Conservation (phyloP, 1,140 invertebrate species). For the Probaryconus sp. region DNA sequence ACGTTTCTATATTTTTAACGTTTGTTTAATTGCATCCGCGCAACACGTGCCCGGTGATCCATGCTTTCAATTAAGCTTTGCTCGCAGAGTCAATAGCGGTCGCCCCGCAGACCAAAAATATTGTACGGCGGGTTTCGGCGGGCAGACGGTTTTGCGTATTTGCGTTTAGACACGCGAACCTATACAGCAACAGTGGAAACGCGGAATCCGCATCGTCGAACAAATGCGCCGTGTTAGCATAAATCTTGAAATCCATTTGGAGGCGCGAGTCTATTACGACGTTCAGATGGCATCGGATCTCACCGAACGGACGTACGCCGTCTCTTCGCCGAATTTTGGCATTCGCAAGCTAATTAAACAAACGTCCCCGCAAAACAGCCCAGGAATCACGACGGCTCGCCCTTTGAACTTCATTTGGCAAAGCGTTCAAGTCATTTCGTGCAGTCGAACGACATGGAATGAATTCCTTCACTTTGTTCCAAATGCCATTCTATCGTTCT, state of each 20-base stretch:
- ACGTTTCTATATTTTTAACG: conserved; percentile 34
- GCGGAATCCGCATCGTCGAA: conserved; percentile 67
- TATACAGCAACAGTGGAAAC: conserved; percentile 37
- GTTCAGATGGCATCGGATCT: conserved; percentile 61
- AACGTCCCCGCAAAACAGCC: conserved; percentile 66
- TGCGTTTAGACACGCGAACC: conserved; percentile 61
- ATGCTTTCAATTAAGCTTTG: conserved; percentile 69
- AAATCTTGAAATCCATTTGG: conserved; percentile 79
- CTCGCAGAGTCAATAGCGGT: conserved; percentile 50
- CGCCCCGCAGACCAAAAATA: conserved; percentile 58
- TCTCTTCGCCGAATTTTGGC: conserved; percentile 58
- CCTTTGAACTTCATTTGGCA: conserved; percentile 71
- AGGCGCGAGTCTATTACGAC: conserved; percentile 75
- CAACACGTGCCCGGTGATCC: conserved; percentile 56
- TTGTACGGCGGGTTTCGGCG: conserved; percentile 33
- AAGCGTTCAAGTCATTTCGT: conserved; percentile 57
- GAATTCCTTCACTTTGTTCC: conserved; percentile 52
- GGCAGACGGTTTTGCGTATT: conserved; percentile 51
- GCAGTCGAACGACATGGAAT: conserved; percentile 41
- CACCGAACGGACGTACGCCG: conserved; percentile 54
- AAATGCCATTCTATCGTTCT: conserved; percentile 38
- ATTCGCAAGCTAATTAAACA: conserved; percentile 75
- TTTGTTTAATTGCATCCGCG: conserved; percentile 55
- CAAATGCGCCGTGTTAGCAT: conserved; percentile 78
- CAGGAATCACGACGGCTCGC: conserved; percentile 63